Evolutionary conservation across 2,113 vertebrate species (phyloP), one percentile per base, ranked within the genome.

Genomic region (Emberiza fucata): DNA sequence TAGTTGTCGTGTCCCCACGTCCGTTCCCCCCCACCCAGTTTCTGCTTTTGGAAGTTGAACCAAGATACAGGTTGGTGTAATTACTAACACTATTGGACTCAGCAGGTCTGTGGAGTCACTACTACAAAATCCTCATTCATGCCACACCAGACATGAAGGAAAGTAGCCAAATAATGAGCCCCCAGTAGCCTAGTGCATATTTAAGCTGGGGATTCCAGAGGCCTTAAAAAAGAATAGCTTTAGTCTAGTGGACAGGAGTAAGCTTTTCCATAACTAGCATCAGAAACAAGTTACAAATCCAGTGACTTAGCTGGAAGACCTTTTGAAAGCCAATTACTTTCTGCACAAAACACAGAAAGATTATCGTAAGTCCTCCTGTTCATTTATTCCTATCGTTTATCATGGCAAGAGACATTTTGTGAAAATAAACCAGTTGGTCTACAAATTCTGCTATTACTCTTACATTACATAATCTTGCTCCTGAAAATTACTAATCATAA

Each of bases 401-500:
- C 15, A 7, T 6, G 17, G 91, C 53, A 94, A 92, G 70, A 82
- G 65, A 83, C 31, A 53, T 50, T 48, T 72, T 77, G 35, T 57
- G 57, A 92, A 95, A 90, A 89, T 68, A 79, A 76, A 59, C 48
- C 19, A 79, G 27, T 1, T 68, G 50, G 61, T 85, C 83, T 89
- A 73, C 25, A 80, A 92, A 96, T 70, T 86, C 81, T 85, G 31
- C 51, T 66, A 86, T 79, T 94, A 76, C 45, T 28, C 35, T 85
- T 88, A 90, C 15, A 86, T 80, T 56, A 76, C 42, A 37, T 57
- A 61, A 73, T 48, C 50, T 83, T 56, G 37, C 42, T 92, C 29
- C 60, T 88, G 57, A 45, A 97, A 94, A 94, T 83, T 77, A 92
- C 50, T 78, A 83, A 96, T 91, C 24, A 79, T 81, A 92, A 77